These are phyloP conservation scores for Cephus sareptanus DNA, from an alignment of 2,888 invertebrate species.

Conservation along the genomic window DNA sequence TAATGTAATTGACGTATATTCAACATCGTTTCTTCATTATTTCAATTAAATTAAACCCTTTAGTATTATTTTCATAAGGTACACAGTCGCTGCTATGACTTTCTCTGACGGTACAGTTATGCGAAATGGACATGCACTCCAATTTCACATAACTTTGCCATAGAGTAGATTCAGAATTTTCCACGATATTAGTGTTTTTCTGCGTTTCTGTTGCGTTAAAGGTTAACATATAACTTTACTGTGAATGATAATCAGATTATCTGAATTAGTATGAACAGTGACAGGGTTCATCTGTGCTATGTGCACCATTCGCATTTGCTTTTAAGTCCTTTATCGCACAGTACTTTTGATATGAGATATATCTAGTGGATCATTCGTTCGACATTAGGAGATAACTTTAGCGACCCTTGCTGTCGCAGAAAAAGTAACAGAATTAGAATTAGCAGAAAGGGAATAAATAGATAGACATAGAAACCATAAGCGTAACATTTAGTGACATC, in stretches of 20 bases:
- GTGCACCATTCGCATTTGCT: background rate
- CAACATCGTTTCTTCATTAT: background rate
- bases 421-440: background rate
- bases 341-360: background rate
- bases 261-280: background rate
- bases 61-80: background rate
- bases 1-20: too few relatives aligned
- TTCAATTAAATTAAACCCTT: background rate
- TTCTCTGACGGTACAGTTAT: background rate
- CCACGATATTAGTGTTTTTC: background rate
- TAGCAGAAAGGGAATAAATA: background rate
- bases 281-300: background rate
- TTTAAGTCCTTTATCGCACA: background rate
- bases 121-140: background rate
- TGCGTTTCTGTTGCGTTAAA: background rate
- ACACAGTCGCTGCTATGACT: background rate
- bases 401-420: background rate
- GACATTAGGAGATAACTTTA: too few relatives aligned
- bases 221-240: background rate
- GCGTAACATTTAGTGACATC: background rate
- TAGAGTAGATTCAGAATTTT: background rate
- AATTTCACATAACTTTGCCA: background rate
- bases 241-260: background rate
- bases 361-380: background rate
- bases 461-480: background rate